Evolutionary conservation across 2,797 vertebrate genomes (phyloP), one percentile per base, ranked within the genome.

Genomic region (Lepilemur ruficaudatus): DNA sequence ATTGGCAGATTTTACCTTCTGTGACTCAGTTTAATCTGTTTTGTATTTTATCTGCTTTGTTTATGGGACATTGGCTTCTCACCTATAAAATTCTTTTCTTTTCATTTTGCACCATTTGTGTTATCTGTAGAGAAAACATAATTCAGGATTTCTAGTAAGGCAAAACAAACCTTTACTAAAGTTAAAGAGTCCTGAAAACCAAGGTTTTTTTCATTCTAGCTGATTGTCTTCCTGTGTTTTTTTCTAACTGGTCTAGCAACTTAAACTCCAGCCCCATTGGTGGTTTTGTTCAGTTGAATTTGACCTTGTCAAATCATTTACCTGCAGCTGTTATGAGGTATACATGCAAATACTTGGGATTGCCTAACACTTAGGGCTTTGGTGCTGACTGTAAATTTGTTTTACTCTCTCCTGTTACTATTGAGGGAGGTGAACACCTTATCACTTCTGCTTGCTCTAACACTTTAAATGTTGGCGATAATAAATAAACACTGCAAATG

Each of bases 231-330:
- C 59, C 88, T 76, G 52, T 61, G 28, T 89, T 80, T 83, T 94
- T 67, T 93, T 32, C 55, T 95, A 96, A 94, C 88, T 98, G 92
- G 98, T 92, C 79, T 35, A 8, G 52, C 91, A 85, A 72, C 97
- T 96, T 98, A 94, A 85, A 91, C 96, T 46, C 57, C 30, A 50
- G 55, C 50, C 52, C 93, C 73, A 46, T 20, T 55, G 65, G 93
- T 89, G 25, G 61, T 93, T 97, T 97, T 70, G 25, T 85, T 87
- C 18, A 50, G 73, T 50, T 89, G 22, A 65, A 89, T 72, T 52
- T 96, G 96, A 97, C 97, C 95, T 98, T 97, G 95, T 96, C 97
- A 97, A 81, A 97, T 89, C 70, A 90, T 98, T 94, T 95, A 78
- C 76, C 93, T 96, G 96, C 0, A 55, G 92, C 76, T 96, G 61